phyloP scores from a whole-genome alignment of 2,888 invertebrate genomes.

The Amaurobius ferox region DNA sequence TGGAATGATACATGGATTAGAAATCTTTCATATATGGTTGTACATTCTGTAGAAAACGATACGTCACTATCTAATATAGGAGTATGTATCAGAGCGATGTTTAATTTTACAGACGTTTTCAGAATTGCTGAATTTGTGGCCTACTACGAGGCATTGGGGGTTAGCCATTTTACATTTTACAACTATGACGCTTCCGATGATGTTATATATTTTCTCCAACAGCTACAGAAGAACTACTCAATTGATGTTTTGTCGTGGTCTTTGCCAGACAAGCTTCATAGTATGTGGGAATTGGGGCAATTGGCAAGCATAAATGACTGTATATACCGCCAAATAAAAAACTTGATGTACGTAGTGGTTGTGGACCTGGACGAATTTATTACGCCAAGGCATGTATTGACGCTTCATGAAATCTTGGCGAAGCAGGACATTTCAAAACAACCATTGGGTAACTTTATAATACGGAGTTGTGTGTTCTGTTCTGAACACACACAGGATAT shows the following conservation, averaged over 20 bases:
- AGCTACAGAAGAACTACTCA: constrained; percentile 21
- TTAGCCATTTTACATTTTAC: constrained; percentile 56
- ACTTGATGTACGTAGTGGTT: constrained; percentile 27
- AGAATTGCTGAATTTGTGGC: constrained; percentile 75
- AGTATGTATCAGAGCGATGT: constrained; percentile 75
- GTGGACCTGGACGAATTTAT: constrained; percentile 69
- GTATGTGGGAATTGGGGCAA: constrained; percentile 66
- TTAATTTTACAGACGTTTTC: constrained; percentile 75
- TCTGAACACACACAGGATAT: constrained; percentile 27
- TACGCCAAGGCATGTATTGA: constrained; percentile 40
- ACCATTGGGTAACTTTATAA: constrained; percentile 25
- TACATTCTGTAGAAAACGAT: neutral
- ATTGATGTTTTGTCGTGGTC: constrained; percentile 54
- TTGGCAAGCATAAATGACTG: constrained; percentile 67
- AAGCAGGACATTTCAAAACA: neutral
- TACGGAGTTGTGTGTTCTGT: constrained; percentile 55
- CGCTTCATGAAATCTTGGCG: constrained; percentile 26
- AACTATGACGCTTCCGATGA: constrained; percentile 10
- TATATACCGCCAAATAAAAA: constrained; percentile 39
- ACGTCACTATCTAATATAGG: constrained; percentile 45
- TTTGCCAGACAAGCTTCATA: constrained; percentile 18
- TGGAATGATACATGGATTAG: constrained; percentile 35
- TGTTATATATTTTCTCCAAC: neutral
- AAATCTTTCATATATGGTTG: constrained; percentile 17
- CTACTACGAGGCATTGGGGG: constrained; percentile 74